Evolutionary conservation across 2,113 vertebrate genomes (phyloP), one percentile per base, ranked within the genome.

Genomic region (Leucosticte australis): DNA sequence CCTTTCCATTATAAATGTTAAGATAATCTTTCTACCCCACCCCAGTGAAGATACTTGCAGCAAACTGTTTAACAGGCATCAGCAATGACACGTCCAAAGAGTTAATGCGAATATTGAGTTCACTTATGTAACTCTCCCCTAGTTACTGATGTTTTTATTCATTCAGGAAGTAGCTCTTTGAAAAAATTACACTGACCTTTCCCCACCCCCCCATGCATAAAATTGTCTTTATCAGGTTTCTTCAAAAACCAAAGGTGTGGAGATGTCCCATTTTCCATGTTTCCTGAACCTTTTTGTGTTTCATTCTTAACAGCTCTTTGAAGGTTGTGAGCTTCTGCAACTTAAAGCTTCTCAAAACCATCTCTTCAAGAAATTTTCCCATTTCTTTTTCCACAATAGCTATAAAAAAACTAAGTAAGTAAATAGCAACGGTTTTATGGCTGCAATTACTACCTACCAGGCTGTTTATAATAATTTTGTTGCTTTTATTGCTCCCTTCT

Each of bases 401-500:
- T 64, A 83, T 70, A 65, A 88, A 95, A 69, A 71, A 19, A 0
- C 0, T 0, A 19, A 73, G 50, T n/a, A 50, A 87, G 56, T 90
- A 85, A 92, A 92, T 76, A 95, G 50, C 81, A 83, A 62, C 0
- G 1, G 20, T 62, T 96, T 96, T 96, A 93, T 93, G 57, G 44
- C 81, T 46, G 47, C 79, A 89, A 95, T 95, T 95, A 91, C 91
- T 92, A 85, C 83, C 75, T 95, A 95, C 93, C 67, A 92, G 70
- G 63, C 91, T 87, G 74, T 85, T 95, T 74, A 62, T 95, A 89
- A 95, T 91, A 64, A 73, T 89, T 92, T 87, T 65, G 70, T 79
- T 91, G 83, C 53, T 96, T 95, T 95, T 94, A 94, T 88, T 94
- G 57, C 73, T 95, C 78, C 41, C 46, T 96, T 85, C 55, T 89